phyloP scores from a whole-genome alignment of 2,888 invertebrate species.

The Brachyopa scutellaris region DNA sequence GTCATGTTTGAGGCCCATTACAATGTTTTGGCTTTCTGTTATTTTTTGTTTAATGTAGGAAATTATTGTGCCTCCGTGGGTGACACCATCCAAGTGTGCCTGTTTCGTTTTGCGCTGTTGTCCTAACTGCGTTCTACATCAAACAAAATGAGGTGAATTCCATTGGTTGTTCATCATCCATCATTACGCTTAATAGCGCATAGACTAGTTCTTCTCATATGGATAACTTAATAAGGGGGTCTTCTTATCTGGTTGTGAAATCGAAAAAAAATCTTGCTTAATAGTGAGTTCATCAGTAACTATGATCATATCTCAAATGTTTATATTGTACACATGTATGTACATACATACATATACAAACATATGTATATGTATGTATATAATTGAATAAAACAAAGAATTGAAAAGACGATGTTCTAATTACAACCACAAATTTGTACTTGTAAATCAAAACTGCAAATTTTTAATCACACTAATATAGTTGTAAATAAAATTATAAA shows the following conservation, averaged over 20 bases:
- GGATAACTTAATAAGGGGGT: background rate
- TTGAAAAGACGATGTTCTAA: too few species aligned
- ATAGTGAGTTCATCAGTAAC: background rate
- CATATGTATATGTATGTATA: too few species aligned
- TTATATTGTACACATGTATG: too few species aligned
- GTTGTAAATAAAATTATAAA: too few species aligned
- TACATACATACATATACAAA: background rate
- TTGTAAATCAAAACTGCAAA: too few species aligned
- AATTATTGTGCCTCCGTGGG: slow-evolving; percentile 26
- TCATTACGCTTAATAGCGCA: background rate
- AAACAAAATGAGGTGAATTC: background rate
- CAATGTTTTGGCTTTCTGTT: slow-evolving; percentile 20
- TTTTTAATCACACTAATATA: too few species aligned
- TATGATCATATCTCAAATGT: background rate
- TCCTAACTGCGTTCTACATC: background rate
- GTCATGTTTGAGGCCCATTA: slow-evolving; percentile 73
- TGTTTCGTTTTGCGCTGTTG: background rate
- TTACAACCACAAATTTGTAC: too few species aligned
- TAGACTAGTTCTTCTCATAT: background rate
- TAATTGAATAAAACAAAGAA: too few species aligned
- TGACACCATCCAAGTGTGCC: background rate
- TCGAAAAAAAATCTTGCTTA: background rate
- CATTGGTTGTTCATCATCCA: background rate
- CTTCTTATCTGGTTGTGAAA: background rate
- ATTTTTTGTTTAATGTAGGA: slow-evolving; percentile 37